Percentiles rank a stretch among this genome's conserved stretches.
phyloP scores from a whole-genome alignment of 2,888 invertebrate genomes.

The Pyrrhosoma nymphula region DNA sequence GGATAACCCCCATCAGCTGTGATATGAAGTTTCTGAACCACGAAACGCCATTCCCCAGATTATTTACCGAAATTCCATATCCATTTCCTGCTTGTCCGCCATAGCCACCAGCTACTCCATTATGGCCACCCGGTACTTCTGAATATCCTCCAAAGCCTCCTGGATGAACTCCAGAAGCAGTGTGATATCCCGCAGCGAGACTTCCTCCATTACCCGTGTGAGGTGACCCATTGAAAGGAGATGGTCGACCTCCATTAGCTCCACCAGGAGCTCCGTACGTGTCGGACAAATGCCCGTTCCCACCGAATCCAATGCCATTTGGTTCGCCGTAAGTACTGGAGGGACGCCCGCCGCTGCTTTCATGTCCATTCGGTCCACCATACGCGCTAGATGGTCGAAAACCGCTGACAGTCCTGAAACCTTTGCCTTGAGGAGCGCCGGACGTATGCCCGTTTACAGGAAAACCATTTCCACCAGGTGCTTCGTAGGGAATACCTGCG shows the following conservation, averaged over 20 bases:
- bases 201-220: conserved; percentile 62
- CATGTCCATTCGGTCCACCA: conserved; percentile 52
- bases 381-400: conserved; percentile 65
- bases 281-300: background rate
- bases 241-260: background rate
- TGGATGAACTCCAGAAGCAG: background rate
- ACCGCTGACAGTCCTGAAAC: background rate
- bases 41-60: too few relatives aligned
- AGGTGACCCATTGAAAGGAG: conserved; percentile 68
- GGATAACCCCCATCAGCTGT: too few relatives aligned
- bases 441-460: background rate
- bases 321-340: conserved; percentile 68
- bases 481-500: conserved; percentile 65
- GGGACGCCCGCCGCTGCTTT: background rate
- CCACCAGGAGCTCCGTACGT: conserved; percentile 5
- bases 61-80: conserved; percentile 2
- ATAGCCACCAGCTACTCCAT: background rate
- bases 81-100: conserved; percentile 53
- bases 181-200: conserved; percentile 74
- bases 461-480: conserved; percentile 34
- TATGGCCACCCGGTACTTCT: background rate
- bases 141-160: background rate
- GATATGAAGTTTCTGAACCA: too few relatives aligned
- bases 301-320: background rate
- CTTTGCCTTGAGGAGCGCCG: conserved; percentile 40